phyloP scores from a whole-genome alignment of 2,888 invertebrate genomes.

The Endomychus coccineus region DNA sequence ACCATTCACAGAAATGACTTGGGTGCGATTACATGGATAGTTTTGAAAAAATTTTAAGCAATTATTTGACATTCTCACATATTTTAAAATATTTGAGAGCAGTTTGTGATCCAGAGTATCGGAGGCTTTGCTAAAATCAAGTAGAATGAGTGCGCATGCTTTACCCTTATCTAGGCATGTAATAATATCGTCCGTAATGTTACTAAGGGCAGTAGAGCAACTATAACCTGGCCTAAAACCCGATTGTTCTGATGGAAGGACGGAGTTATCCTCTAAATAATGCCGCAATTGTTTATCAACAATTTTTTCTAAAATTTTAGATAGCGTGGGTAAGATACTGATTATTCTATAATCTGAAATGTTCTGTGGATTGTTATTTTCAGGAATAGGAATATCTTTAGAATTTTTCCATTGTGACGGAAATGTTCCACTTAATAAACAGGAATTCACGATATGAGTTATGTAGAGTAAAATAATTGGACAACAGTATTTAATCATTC shows the following conservation, averaged over 20 bases:
- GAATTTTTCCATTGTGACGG: constrained; percentile 1
- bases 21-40: too few species aligned
- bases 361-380: background rate
- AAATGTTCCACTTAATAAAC: constrained; percentile 1
- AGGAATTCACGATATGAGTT: constrained; percentile 2
- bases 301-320: constrained; percentile 6
- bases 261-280: background rate
- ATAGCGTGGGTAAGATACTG: constrained; percentile 4
- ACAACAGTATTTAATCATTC: constrained; percentile 2
- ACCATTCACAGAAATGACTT: too few species aligned
- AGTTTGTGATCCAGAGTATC: too few species aligned
- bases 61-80: too few species aligned
- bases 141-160: background rate
- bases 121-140: background rate
- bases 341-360: constrained; percentile 2
- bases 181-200: constrained; percentile 6
- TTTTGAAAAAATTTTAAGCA: too few species aligned
- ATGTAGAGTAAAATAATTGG: background rate
- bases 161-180: constrained; percentile 1
- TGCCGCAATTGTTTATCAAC: constrained; percentile 1
- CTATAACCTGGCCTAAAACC: constrained; percentile 4
- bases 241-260: constrained; percentile 4
- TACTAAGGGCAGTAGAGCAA: constrained; percentile 5
- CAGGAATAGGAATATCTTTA: background rate
- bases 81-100: too few species aligned